Evolutionary conservation across 2,888 invertebrate genomes (phyloP).

Genomic region (Cephus spinipes): DNA sequence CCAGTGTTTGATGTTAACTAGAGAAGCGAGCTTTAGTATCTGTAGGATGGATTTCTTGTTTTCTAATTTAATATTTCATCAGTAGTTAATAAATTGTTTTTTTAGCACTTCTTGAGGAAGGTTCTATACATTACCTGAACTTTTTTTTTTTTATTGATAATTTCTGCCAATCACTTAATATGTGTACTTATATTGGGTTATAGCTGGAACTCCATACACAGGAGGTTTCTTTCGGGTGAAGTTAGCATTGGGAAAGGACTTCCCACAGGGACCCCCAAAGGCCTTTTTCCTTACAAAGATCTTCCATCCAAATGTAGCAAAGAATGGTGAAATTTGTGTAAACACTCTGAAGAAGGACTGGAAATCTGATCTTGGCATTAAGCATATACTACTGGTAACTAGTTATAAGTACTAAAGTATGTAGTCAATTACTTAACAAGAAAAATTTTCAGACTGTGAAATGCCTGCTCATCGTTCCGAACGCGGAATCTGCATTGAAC

Average conservation of each 20-base stretch:
- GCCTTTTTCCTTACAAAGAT: slow-evolving; percentile 94
- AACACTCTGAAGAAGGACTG: slow-evolving; percentile 97
- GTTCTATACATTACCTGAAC: neutral
- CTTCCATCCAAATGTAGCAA: slow-evolving; percentile 96
- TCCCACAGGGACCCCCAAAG: slow-evolving; percentile 92
- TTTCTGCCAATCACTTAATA: neutral
- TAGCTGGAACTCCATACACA: slow-evolving; percentile 92
- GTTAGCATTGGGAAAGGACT: slow-evolving; percentile 90
- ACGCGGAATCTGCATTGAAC: slow-evolving; percentile 96
- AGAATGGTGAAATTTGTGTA: slow-evolving; percentile 95
- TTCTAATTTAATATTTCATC: neutral
- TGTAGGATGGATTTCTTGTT: neutral
- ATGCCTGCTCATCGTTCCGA: slow-evolving; percentile 96
- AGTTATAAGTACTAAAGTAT: neutral
- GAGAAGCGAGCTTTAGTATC: neutral
- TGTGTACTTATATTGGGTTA: slow-evolving; percentile 25
- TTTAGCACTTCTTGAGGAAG: neutral
- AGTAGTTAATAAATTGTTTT: neutral
- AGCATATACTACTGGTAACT: slow-evolving; percentile 88
- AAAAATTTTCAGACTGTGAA: slow-evolving; percentile 79
- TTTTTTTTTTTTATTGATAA: neutral
- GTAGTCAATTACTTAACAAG: neutral
- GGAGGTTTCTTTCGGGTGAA: slow-evolving; percentile 92
- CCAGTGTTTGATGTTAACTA: neutral
- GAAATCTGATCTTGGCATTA: slow-evolving; percentile 95